These are phyloP conservation scores for Dendrocincla tyrannina DNA, from an alignment of 2,797 vertebrate genomes.

Conservation along the genomic window DNA sequence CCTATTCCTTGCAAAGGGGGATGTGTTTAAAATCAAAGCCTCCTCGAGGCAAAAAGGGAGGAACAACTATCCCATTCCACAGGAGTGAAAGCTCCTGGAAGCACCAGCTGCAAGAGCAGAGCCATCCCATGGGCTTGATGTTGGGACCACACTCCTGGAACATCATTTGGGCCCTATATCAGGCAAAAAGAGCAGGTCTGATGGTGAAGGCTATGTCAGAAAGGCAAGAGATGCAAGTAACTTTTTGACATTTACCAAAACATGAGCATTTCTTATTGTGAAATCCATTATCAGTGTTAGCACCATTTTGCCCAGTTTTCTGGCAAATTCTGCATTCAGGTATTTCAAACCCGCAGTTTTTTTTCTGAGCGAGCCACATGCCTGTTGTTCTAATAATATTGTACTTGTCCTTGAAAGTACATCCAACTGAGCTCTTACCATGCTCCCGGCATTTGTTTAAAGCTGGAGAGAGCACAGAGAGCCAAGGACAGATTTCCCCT, in stretches of 20 bases:
- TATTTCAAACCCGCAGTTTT: background rate
- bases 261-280: accelerated
- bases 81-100: background rate
- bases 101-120: background rate
- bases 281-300: background rate
- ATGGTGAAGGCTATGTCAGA: accelerated
- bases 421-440: background rate
- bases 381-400: background rate
- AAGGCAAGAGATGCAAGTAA: background rate
- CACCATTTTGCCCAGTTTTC: background rate
- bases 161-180: accelerated
- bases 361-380: background rate
- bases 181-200: background rate
- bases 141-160: accelerated
- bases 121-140: accelerated
- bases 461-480: background rate
- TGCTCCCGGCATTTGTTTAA: background rate
- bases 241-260: background rate
- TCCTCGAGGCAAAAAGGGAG: background rate
- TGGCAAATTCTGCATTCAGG: background rate
- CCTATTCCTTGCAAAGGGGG: background rate
- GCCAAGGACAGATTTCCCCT: conserved; percentile 11
- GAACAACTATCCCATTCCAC: accelerated
- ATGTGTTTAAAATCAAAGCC: background rate
- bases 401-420: conserved; percentile 2